Evolutionary conservation across 2,888 invertebrate genomes (phyloP).

Genomic region (Electrophaes corylata): DNA sequence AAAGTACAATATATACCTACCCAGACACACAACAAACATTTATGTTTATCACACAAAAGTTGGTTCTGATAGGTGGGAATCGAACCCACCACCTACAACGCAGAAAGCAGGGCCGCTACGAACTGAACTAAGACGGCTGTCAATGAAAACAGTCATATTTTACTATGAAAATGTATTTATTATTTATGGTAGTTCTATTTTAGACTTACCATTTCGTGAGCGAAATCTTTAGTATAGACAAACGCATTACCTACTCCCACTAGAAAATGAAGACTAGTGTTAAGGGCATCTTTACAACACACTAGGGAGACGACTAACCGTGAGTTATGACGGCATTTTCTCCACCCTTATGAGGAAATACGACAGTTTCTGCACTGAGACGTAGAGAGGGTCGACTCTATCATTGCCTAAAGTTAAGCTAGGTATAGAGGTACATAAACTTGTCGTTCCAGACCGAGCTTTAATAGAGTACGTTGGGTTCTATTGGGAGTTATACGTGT

Average conservation of each 20-base stretch:
- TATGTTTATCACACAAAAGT: too few species aligned
- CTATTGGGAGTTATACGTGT: constrained; percentile 36
- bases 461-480: constrained; percentile 33
- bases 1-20: too few species aligned
- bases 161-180: too few species aligned
- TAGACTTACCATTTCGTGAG: constrained; percentile 23
- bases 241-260: constrained; percentile 58
- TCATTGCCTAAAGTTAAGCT: constrained; percentile 72
- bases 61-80: too few species aligned
- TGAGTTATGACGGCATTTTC: constrained; percentile 81
- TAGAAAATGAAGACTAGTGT: constrained; percentile 82
- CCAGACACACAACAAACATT: too few species aligned
- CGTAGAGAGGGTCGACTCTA: constrained; percentile 65
- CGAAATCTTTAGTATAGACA: constrained; percentile 55
- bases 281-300: constrained; percentile 83
- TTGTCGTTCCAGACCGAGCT: constrained; percentile 40
- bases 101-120: too few species aligned
- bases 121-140: too few species aligned
- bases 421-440: constrained; percentile 49
- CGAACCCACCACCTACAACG: too few species aligned
- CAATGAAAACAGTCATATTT: too few species aligned
- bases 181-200: not conserved
- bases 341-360: constrained; percentile 82
- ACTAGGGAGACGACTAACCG: constrained; percentile 76
- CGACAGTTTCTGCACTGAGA: constrained; percentile 73